phyloP scores from a whole-genome alignment of 2,113 vertebrate species.

The Regulus satrapa region DNA sequence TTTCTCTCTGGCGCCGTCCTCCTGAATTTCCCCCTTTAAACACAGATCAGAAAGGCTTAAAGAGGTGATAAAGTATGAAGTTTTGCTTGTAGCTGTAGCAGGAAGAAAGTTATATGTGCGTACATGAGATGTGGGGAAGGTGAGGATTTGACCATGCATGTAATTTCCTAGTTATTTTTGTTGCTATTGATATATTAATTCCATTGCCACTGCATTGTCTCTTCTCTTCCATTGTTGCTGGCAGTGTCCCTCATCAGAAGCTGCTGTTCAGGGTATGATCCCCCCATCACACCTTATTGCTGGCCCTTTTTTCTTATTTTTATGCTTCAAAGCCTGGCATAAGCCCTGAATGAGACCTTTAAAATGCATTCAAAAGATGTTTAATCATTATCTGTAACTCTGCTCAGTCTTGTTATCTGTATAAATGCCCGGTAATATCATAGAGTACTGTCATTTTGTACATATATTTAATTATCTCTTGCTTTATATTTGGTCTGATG shows the following conservation, averaged over 20 bases:
- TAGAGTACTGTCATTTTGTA: not conserved
- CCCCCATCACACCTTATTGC: not conserved
- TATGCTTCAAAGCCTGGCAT: not conserved
- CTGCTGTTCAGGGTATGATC: not conserved
- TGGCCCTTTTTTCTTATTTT: not conserved
- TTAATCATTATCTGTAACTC: not conserved
- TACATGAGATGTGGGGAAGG: not conserved
- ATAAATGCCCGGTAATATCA: not conserved
- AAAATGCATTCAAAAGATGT: not conserved
- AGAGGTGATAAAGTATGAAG: not conserved
- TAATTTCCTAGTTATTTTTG: not conserved
- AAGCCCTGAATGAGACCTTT: not conserved
- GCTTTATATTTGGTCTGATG: not conserved
- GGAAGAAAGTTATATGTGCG: not conserved
- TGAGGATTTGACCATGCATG: not conserved
- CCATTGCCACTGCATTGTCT: not conserved
- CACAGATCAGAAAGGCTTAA: not conserved
- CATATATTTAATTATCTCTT: not conserved
- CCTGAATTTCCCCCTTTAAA: not conserved
- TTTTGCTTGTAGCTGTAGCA: not conserved
- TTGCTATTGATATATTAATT: not conserved
- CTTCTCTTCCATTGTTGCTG: not conserved
- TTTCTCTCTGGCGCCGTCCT: not conserved
- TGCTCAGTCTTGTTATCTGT: not conserved
- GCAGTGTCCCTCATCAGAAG: not conserved